Evolutionary conservation across 2,797 vertebrate species (phyloP), one percentile per base, ranked within the genome.

Genomic region (Siniperca scherzeri): DNA sequence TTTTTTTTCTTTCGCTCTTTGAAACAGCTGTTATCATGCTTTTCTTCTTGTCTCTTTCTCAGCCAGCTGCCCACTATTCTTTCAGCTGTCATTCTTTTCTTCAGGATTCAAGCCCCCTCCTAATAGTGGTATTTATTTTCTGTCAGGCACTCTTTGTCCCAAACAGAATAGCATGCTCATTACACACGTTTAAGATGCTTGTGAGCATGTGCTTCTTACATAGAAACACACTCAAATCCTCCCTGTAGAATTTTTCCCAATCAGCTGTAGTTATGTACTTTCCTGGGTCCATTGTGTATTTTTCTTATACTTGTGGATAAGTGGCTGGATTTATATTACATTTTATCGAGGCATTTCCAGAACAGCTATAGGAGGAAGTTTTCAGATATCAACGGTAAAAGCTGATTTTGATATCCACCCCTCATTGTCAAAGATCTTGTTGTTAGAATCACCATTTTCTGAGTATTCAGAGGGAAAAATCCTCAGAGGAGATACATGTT

Each of bases 101-200:
- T 50, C 65, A 22, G 65, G 48, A 87, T 85, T 80, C 65, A 74
- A 83, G 64, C 78, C 77, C 50, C 64, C 38, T 78, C 72, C 61
- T 92, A 84, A 91, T 88, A 76, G 84, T 75, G 86, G 86, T 90
- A 80, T 92, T 92, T 87, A 86, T 87, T 91, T 84, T 89, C 88
- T 90, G 88, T 90, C 88, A 90, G 88, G 62, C 87, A 1, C 38
- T 71, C 84, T 89, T 89, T 92, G 91, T 91, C 82, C 46, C 25
- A 36, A 52, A 82, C 85, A 87, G 65, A 88, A 81, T 66, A 75
- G 65, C 81, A 10, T 27, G 17, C 86, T 91, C 64, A 79, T 90
- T 87, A 82, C 74, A 77, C 62, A 84, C 9, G 6, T 67, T 77
- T 42, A 70, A 75, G 81, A 81, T 42, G 74, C 36, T 69, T 53